phyloP scores from a whole-genome alignment of 2,797 vertebrate genomes.

The Psittacula echo region DNA sequence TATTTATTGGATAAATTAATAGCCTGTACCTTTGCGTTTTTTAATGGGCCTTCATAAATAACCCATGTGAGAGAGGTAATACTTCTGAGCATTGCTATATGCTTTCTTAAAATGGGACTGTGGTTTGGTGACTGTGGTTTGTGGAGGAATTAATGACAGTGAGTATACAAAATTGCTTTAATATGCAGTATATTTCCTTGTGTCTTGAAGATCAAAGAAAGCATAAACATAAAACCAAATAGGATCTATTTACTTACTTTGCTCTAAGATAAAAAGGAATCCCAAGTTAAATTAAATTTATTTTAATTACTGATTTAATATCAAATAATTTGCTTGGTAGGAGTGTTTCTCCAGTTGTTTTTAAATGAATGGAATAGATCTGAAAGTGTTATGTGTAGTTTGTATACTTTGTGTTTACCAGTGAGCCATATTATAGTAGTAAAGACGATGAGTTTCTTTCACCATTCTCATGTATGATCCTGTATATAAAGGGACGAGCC shows the following conservation, averaged over 20 bases:
- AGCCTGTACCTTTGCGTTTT: background rate
- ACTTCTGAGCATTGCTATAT: background rate
- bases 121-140: conserved; percentile 11
- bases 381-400: background rate
- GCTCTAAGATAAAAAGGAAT: conserved; percentile 34
- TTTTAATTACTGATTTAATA: conserved; percentile 67
- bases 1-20: conserved; percentile 37
- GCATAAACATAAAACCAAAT: conserved; percentile 40
- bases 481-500: background rate
- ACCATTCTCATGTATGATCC: background rate
- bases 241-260: conserved; percentile 28
- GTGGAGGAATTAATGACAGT: conserved; percentile 5
- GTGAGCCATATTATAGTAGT: background rate
- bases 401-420: background rate
- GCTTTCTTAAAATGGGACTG: background rate
- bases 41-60: conserved; percentile 10
- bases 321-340: conserved; percentile 17
- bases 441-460: background rate
- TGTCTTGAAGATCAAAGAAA: conserved; percentile 52
- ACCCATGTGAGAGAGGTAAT: background rate
- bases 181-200: background rate
- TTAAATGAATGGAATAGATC: background rate
- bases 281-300: conserved; percentile 52
- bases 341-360: background rate
- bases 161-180: conserved; percentile 43